Evolutionary conservation across 2,797 vertebrate species (phyloP).

Genomic region (Phalloptychus januarius): DNA sequence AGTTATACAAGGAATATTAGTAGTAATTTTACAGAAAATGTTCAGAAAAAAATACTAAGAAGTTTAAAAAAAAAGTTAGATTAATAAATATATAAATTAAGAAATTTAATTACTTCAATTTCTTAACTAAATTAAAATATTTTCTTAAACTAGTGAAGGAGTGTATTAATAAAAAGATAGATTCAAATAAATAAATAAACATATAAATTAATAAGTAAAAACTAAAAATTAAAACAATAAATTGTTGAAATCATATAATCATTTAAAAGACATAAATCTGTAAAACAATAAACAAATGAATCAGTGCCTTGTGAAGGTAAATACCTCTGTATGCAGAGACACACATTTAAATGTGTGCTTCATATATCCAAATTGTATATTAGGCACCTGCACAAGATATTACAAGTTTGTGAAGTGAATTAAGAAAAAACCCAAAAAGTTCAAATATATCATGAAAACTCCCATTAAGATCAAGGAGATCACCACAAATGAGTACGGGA

Average conservation of each 20-base stretch:
- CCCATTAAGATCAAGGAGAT: neutral
- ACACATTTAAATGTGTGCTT: no score
- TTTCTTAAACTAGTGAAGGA: neutral
- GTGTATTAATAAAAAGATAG: neutral
- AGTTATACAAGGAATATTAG: neutral
- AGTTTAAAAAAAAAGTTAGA: neutral
- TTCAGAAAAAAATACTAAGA: neutral
- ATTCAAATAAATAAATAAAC: neutral
- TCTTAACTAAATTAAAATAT: neutral
- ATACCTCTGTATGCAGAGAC: no score
- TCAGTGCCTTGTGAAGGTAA: no score
- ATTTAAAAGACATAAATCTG: neutral
- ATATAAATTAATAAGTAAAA: neutral
- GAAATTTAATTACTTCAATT: neutral
- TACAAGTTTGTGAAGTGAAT: no score
- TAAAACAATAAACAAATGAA: neutral
- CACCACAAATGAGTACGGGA: neutral
- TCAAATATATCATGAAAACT: no score
- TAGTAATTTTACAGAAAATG: neutral
- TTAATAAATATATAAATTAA: neutral
- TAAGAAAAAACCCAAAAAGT: no score
- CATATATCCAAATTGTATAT: no score
- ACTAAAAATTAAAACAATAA: neutral
- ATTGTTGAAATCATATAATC: neutral
- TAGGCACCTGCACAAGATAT: no score